Conservation (phyloP, 2,113 vertebrate genomes). For the Glaucomys volans region DNA sequence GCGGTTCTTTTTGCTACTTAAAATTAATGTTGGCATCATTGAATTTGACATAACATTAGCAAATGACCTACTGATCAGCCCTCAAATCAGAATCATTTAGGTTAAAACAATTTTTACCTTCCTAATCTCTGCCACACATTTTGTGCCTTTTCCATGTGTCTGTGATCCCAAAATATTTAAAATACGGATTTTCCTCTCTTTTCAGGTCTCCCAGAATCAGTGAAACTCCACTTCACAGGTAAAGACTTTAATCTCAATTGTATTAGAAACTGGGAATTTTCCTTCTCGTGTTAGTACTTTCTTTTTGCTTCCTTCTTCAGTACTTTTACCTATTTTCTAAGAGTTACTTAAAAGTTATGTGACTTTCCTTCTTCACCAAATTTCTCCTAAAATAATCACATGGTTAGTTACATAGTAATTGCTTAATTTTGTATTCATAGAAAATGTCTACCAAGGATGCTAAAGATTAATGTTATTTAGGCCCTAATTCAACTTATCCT, state of each 20-base stretch:
- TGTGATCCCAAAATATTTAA: background rate
- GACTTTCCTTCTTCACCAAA: background rate
- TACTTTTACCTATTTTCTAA: background rate
- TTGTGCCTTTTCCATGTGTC: background rate
- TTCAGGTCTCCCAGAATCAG: conserved; percentile 94
- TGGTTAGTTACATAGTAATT: background rate
- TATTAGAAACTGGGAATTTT: conserved; percentile 6
- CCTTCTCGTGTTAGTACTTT: background rate
- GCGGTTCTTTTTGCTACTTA: conserved; percentile 60
- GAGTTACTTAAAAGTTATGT: background rate
- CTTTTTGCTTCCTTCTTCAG: background rate
- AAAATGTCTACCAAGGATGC: conserved; percentile 1
- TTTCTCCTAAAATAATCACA: background rate
- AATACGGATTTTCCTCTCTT: conserved; percentile 52
- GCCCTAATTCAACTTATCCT: background rate
- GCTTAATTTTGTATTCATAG: background rate
- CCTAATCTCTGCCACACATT: background rate
- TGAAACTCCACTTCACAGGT: conserved; percentile 98
- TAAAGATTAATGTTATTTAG: conserved; percentile 29
- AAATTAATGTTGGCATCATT: conserved; percentile 54
- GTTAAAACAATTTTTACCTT: conserved; percentile 19
- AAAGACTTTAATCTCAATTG: conserved; percentile 50
- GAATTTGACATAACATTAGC: conserved; percentile 55
- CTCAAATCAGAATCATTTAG: conserved; percentile 34
- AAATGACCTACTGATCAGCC: background rate